Conservation (phyloP, 2,113 vertebrate species). For the Anser brachyrhynchus region DNA sequence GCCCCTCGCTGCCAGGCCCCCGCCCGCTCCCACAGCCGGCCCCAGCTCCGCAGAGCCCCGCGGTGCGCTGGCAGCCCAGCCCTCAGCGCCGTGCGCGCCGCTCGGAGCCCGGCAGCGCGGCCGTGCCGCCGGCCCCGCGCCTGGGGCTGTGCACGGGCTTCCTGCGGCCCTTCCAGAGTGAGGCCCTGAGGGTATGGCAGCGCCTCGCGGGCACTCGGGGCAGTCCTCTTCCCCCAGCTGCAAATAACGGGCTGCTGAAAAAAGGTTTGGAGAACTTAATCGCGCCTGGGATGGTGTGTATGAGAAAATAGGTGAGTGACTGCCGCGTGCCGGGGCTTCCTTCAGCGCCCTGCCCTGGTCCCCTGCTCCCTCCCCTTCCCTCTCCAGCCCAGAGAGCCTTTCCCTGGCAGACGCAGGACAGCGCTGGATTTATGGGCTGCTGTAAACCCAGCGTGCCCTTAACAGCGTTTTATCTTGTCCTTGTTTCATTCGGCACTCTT, state of each 20-base stretch:
- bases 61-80: not conserved
- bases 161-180: not conserved
- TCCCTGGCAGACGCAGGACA: too few species aligned
- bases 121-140: too few species aligned
- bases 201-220: not conserved
- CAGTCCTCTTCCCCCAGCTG: not conserved
- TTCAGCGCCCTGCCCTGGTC: not conserved
- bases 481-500: not conserved
- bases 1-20: too few species aligned
- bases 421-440: rapidly evolving
- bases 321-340: not conserved
- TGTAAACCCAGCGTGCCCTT: too few species aligned
- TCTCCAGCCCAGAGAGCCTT: not conserved
- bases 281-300: rapidly evolving
- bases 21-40: too few species aligned
- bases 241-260: not conserved
- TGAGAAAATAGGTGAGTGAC: too few species aligned
- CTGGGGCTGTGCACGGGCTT: rapidly evolving
- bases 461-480: not conserved
- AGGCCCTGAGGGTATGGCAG: not conserved
- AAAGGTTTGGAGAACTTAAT: not conserved
- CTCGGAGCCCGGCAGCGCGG: not conserved
- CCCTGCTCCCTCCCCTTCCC: too few species aligned
- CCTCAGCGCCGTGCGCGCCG: not conserved
- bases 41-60: not conserved